Conservation (phyloP, 2,888 invertebrate genomes). For the Mycalesis mineus region DNA sequence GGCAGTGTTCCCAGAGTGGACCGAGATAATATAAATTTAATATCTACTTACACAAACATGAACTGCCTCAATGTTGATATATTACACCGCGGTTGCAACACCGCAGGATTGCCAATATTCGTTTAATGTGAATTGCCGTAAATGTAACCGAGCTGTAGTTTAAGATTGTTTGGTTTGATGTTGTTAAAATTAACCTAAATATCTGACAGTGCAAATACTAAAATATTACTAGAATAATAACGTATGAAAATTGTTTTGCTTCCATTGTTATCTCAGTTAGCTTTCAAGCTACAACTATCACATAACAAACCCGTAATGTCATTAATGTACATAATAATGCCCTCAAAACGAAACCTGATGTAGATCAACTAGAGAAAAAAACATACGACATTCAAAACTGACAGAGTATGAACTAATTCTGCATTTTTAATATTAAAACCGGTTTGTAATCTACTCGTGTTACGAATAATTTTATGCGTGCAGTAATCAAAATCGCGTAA, state of each 20-base stretch:
- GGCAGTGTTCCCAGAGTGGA: conserved; percentile 24
- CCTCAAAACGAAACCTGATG: neutral
- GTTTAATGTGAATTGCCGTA: neutral
- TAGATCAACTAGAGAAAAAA: neutral
- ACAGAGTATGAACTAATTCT: neutral
- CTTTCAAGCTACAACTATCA: too few species aligned
- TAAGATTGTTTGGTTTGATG: neutral
- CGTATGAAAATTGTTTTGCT: too few species aligned
- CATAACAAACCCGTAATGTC: too few species aligned
- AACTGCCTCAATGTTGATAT: conserved; percentile 1
- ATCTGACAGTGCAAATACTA: neutral
- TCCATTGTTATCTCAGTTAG: too few species aligned
- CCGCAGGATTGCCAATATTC: conserved; percentile 8
- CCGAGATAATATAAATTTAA: conserved; percentile 9
- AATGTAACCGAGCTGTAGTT: neutral
- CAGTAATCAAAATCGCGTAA: neutral
- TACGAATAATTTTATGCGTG: neutral
- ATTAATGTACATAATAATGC: too few species aligned
- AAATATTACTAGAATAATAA: too few species aligned
- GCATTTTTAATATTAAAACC: neutral
- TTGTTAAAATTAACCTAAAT: neutral
- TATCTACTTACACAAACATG: conserved; percentile 8
- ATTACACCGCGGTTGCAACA: conserved; percentile 12
- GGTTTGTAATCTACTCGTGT: neutral
- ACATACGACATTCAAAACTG: neutral